These are phyloP conservation scores for Eupithecia abbreviata DNA, from an alignment of 2,888 invertebrate genomes.

Conservation along the genomic window DNA sequence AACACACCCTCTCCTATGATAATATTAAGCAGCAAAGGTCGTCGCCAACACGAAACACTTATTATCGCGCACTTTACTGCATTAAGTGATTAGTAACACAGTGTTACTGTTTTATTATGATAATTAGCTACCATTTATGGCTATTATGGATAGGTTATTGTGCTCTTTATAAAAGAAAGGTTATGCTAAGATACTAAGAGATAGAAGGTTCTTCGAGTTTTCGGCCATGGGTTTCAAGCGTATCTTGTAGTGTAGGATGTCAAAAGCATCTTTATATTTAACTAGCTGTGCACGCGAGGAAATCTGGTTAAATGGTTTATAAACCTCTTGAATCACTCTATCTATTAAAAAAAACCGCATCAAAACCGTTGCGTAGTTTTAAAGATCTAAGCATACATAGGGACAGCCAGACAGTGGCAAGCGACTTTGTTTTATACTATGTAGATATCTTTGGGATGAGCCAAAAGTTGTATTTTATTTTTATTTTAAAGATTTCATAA, in stretches of 20 bases:
- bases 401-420: too few species aligned
- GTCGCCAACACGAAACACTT: slow-evolving; percentile 8
- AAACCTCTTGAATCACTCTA: too few species aligned
- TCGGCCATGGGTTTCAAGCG: not conserved
- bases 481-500: not conserved
- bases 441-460: not conserved
- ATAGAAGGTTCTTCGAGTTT: not conserved
- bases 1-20: not conserved
- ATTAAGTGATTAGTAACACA: slow-evolving; percentile 5
- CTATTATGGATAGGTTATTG: not conserved
- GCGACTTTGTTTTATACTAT: too few species aligned
- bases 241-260: not conserved
- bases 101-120: slow-evolving; percentile 9
- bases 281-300: too few species aligned
- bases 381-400: too few species aligned
- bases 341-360: too few species aligned
- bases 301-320: too few species aligned
- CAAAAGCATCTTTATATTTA: not conserved
- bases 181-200: not conserved
- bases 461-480: not conserved
- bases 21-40: not conserved
- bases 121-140: not conserved
- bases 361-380: too few species aligned
- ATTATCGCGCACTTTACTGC: slow-evolving; percentile 9
- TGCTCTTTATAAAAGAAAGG: slow-evolving; percentile 2